phyloP scores from a whole-genome alignment of 2,113 vertebrate genomes.

The Oryzias curvinotus region DNA sequence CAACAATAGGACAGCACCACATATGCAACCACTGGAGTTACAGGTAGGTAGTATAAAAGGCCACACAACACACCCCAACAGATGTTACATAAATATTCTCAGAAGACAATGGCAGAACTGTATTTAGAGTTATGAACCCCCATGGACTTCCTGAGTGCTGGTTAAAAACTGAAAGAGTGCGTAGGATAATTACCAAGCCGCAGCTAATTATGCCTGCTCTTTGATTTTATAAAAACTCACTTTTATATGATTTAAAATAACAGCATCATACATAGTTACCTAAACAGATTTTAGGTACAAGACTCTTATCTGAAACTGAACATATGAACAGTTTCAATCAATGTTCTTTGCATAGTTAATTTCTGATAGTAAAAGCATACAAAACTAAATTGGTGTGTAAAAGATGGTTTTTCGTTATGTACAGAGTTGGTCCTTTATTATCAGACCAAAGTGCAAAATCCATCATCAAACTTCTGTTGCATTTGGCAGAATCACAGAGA shows the following conservation, averaged over 20 bases:
- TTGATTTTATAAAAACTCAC: constrained; percentile 36
- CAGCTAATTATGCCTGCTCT: constrained; percentile 36
- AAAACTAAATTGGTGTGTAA: constrained; percentile 46
- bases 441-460: constrained; percentile 58
- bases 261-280: constrained; percentile 60
- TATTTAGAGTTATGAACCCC: constrained; percentile 47
- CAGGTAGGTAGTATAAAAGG: constrained; percentile 64
- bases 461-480: constrained; percentile 29
- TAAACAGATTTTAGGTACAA: constrained; percentile 38
- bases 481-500: constrained; percentile 2
- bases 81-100: constrained; percentile 45
- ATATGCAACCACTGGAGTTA: constrained; percentile 62
- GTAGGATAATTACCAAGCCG: constrained; percentile 39
- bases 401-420: constrained; percentile 39
- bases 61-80: constrained; percentile 54
- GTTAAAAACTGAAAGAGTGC: constrained; percentile 33
- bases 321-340: constrained; percentile 34
- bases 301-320: constrained; percentile 26
- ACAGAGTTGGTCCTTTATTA: constrained; percentile 33
- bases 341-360: constrained; percentile 74
- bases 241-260: constrained; percentile 51
- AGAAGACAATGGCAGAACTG: constrained; percentile 41
- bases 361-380: constrained; percentile 40
- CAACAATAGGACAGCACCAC: constrained; percentile 72
- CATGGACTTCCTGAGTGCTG: constrained; percentile 63